Evolutionary conservation across 2,797 vertebrate species (phyloP).

Genomic region (Cottoperca gobio): DNA sequence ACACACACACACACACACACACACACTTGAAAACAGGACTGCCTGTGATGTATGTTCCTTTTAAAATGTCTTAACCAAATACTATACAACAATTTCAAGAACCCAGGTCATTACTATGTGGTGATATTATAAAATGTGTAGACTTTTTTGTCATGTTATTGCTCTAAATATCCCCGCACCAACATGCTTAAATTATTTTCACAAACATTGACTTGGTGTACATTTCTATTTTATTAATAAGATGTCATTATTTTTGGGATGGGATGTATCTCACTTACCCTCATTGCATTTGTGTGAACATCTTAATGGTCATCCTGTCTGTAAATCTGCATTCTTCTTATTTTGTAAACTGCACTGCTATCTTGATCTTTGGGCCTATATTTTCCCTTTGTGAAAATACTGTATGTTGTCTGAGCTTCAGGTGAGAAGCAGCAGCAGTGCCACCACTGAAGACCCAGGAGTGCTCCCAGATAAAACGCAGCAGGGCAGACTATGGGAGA

Average conservation of each 20-base stretch:
- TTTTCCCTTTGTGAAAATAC: slow-evolving; percentile 27
- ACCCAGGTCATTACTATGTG: not conserved
- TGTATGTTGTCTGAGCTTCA: slow-evolving; percentile 21
- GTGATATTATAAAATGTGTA: not conserved
- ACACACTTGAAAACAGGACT: slow-evolving; percentile 40
- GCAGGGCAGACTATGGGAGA: not conserved
- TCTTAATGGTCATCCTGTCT: slow-evolving; percentile 40
- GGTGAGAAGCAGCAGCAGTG: slow-evolving; percentile 32
- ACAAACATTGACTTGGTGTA: not conserved
- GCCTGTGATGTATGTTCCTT: slow-evolving; percentile 21
- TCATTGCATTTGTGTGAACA: not conserved
- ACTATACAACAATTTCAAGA: slow-evolving; percentile 2
- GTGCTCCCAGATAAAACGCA: slow-evolving; percentile 9
- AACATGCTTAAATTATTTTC: not conserved
- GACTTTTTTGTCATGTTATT: not conserved
- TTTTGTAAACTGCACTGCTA: slow-evolving; percentile 11
- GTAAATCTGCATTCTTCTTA: slow-evolving; percentile 7
- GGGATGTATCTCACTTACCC: not conserved
- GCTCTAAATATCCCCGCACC: not conserved
- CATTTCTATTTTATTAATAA: not conserved
- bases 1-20: too few relatives aligned
- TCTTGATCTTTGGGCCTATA: slow-evolving; percentile 17
- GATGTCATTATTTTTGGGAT: slow-evolving; percentile 10
- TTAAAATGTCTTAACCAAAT: slow-evolving; percentile 20
- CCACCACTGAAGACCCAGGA: not conserved